Percentiles rank a stretch among this genome's conserved stretches.
These are phyloP conservation scores for Neosilurus hyrtlii DNA, from an alignment of 2,797 vertebrate genomes.

Conservation along the genomic window DNA sequence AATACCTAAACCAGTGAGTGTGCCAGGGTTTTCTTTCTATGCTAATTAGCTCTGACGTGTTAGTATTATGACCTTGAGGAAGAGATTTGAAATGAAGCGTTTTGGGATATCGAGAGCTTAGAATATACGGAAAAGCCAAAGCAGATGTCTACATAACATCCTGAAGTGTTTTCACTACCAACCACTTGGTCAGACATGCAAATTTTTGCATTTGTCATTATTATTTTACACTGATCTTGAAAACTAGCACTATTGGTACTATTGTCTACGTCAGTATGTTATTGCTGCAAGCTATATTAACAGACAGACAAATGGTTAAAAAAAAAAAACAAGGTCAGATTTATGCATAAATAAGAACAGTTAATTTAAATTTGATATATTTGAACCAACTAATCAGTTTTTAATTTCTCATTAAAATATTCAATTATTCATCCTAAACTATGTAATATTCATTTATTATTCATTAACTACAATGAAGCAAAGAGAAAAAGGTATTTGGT, in stretches of 20 bases:
- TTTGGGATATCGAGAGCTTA: constrained; percentile 7
- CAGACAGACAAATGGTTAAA: not conserved
- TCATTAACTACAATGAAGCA: not conserved
- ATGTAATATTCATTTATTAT: constrained; percentile 1
- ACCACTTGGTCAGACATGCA: not conserved
- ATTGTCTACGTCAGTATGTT: constrained; percentile 1
- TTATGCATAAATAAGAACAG: not conserved
- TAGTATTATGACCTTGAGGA: constrained; percentile 36
- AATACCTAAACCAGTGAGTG: constrained; percentile 38
- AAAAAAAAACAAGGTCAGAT: not conserved
- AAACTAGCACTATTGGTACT: not conserved
- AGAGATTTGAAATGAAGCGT: constrained; percentile 14
- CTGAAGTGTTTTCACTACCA: not conserved
- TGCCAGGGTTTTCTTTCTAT: constrained; percentile 31
- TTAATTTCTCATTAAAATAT: not conserved
- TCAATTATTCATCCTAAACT: not conserved
- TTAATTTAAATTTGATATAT: not conserved
- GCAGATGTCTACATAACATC: not conserved
- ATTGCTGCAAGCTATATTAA: constrained; percentile 9
- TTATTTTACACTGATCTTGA: not conserved
- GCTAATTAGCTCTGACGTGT: constrained; percentile 38
- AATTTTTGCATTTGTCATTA: not conserved
- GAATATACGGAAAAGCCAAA: not conserved
- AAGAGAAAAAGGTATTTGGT: not conserved
- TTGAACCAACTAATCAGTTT: not conserved